Percentiles rank a stretch among this genome's conserved stretches.
Evolutionary conservation across 2,888 invertebrate species (phyloP).

Genomic region (Tipula confusa): DNA sequence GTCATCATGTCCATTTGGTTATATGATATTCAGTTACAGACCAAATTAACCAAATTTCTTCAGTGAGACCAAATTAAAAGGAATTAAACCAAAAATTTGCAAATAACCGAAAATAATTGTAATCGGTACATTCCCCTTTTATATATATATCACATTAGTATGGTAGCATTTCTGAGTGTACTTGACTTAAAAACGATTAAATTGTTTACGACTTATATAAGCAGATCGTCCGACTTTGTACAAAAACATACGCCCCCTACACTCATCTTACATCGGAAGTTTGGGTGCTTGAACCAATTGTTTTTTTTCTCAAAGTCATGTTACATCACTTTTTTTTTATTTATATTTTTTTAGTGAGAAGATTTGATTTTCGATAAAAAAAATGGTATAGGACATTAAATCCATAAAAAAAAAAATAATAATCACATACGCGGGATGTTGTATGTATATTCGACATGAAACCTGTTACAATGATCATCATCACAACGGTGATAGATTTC

Average conservation of each 20-base stretch:
- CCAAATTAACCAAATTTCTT: no score
- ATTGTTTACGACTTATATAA: neutral
- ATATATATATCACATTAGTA: no score
- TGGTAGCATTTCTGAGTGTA: no score
- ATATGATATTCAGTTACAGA: no score
- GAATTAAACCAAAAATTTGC: no score
- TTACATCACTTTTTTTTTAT: neutral
- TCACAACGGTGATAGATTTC: conserved; percentile 21
- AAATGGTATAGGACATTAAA: neutral
- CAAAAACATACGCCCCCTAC: neutral
- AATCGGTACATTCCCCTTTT: neutral
- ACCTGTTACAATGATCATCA: conserved; percentile 7
- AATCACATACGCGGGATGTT: neutral
- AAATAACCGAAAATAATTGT: no score
- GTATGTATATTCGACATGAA: neutral
- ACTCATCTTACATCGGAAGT: neutral
- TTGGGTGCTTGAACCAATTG: neutral
- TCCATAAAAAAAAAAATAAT: neutral
- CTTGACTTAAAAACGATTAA: neutral
- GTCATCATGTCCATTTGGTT: no score
- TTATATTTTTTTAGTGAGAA: no score
- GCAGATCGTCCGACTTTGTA: neutral
- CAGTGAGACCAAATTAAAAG: no score
- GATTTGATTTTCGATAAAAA: neutral
- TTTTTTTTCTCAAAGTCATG: neutral